phyloP scores from a whole-genome alignment of 2,113 vertebrate genomes.

The Plectropomus leopardus region DNA sequence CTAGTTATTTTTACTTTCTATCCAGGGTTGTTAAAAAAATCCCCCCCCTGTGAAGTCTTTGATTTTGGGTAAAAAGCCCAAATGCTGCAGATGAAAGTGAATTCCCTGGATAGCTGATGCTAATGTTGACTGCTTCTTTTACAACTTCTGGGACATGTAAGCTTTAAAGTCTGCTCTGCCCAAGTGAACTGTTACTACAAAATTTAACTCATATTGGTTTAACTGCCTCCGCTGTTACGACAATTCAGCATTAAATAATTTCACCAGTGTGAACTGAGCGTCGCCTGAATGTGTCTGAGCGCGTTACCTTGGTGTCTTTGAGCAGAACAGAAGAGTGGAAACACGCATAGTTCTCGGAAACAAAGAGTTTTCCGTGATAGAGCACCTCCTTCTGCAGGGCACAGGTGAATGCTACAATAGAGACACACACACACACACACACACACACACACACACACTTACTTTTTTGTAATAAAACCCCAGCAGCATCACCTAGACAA shows the following conservation, averaged over 20 bases:
- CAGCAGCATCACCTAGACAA: slow-evolving; percentile 5
- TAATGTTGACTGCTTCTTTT: not conserved
- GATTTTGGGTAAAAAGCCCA: not conserved
- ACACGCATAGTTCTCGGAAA: slow-evolving; percentile 83
- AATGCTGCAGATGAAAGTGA: not conserved
- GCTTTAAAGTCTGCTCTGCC: not conserved
- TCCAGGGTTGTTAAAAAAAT: not conserved
- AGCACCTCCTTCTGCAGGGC: slow-evolving; percentile 88
- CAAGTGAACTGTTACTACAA: not conserved
- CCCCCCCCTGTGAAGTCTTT: not conserved
- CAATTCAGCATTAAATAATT: not conserved
- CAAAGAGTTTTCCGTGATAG: slow-evolving; percentile 88
- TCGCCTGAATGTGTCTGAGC: not conserved
- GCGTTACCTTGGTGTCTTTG: slow-evolving; percentile 88
- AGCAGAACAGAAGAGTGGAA: slow-evolving; percentile 89
- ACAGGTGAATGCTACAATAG: slow-evolving; percentile 83
- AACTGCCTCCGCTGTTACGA: not conserved
- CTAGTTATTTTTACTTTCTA: not conserved
- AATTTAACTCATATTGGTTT: not conserved
- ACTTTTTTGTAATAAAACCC: not conserved
- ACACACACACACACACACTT: slow-evolving; percentile 14
- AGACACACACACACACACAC: not conserved
- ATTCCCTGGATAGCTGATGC: not conserved
- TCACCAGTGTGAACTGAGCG: not conserved
- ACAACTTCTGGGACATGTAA: not conserved